Conservation (phyloP, 2,888 invertebrate species). For the Agriopis leucophaearia region DNA sequence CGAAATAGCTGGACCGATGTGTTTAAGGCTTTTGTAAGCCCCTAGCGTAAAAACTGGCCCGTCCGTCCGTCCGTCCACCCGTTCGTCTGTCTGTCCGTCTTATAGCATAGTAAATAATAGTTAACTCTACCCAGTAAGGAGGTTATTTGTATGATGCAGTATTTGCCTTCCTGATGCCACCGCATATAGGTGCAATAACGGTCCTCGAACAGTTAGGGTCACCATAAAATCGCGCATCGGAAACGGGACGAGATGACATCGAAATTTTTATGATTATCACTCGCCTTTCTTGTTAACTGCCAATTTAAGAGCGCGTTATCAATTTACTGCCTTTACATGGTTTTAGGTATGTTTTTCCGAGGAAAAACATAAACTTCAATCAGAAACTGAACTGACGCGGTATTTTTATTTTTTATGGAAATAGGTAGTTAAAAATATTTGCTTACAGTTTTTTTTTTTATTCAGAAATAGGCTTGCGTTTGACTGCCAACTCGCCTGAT, state of each 20-base stretch:
- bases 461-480: no score
- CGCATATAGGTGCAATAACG: conserved; percentile 34
- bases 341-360: neutral
- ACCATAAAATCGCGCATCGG: conserved; percentile 33
- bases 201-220: conserved; percentile 31
- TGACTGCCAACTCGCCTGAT: no score
- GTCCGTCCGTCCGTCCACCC: no score
- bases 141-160: conserved; percentile 17
- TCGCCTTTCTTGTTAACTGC: conserved; percentile 21
- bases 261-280: conserved; percentile 36
- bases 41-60: no score
- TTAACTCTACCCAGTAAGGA: neutral
- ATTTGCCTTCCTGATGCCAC: conserved; percentile 13
- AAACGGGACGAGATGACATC: conserved; percentile 25
- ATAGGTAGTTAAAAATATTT: no score
- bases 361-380: neutral
- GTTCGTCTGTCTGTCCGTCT: no score
- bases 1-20: no score
- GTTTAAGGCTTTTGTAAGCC: no score
- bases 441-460: no score
- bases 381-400: neutral
- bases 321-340: conserved; percentile 1
- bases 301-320: conserved; percentile 9
- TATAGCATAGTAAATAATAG: no score
- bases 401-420: no score